Evolutionary conservation across 2,888 invertebrate genomes (phyloP).

Genomic region (Hypomecis atomaria): DNA sequence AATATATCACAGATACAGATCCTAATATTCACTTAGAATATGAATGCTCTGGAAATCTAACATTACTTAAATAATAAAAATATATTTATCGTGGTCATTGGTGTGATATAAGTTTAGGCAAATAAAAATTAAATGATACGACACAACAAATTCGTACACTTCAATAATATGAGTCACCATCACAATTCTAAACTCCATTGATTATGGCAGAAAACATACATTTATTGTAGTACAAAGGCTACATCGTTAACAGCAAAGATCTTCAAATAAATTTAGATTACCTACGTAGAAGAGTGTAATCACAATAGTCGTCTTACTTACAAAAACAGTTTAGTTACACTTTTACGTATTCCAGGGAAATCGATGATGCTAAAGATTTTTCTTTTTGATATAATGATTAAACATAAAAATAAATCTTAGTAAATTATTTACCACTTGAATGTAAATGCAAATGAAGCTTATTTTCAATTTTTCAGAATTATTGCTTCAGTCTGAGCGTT

Average conservation of each 20-base stretch:
- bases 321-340: conserved; percentile 11
- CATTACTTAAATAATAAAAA: no score
- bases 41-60: no score
- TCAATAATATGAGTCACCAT: conserved; percentile 27
- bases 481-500: conserved; percentile 16
- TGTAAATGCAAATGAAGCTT: conserved; percentile 9
- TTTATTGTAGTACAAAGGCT: not conserved
- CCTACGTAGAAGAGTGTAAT: conserved; percentile 6
- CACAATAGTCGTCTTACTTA: not conserved
- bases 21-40: not conserved
- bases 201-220: conserved; percentile 5
- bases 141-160: conserved; percentile 12
- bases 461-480: conserved; percentile 6
- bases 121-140: not conserved
- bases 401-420: not conserved
- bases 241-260: not conserved
- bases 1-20: no score
- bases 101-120: no score
- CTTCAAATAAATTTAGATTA: not conserved
- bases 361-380: not conserved
- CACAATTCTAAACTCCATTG: conserved; percentile 12
- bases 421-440: conserved; percentile 25
- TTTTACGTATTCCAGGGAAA: not conserved
- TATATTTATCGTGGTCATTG: no score
- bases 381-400: not conserved